A percentile compares a stretch with the other conserved stretches of the same genome.
These are phyloP conservation scores for Sparus aurata DNA, from an alignment of 2,797 vertebrate species.

Conservation along the genomic window DNA sequence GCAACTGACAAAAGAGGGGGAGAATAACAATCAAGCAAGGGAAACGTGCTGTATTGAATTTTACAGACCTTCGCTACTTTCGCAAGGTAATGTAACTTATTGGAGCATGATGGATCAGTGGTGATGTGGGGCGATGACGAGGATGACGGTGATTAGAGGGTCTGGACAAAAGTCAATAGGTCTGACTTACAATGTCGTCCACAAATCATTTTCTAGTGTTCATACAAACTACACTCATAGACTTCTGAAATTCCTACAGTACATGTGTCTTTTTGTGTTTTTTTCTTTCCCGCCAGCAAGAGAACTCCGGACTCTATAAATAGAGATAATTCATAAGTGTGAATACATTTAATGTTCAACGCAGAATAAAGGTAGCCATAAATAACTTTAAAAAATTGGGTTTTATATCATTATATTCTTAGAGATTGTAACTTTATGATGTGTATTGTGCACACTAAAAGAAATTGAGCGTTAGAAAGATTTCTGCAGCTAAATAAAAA, in stretches of 20 bases:
- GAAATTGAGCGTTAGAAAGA: not conserved
- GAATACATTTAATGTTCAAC: not conserved
- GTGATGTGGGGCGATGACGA: not conserved
- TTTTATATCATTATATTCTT: not conserved
- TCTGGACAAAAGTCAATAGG: too few species aligned
- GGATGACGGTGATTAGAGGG: constrained; percentile 16
- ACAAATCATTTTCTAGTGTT: not conserved
- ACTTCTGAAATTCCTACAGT: not conserved
- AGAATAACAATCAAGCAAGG: constrained; percentile 68
- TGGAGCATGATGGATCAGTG: constrained; percentile 35
- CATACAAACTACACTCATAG: not conserved
- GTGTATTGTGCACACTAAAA: not conserved
- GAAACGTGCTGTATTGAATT: constrained; percentile 40
- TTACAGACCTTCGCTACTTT: constrained; percentile 42
- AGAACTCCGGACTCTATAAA: not conserved
- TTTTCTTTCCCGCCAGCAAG: not conserved
- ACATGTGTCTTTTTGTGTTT: not conserved
- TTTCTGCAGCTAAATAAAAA: not conserved
- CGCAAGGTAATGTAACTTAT: constrained; percentile 41
- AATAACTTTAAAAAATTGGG: not conserved
- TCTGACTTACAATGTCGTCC: constrained; percentile 1
- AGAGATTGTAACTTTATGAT: not conserved
- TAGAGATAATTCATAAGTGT: not conserved
- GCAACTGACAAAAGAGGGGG: constrained; percentile 55
- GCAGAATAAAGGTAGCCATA: not conserved